Conservation (phyloP, 2,113 vertebrate species). For the Benitochromis conjunctus region DNA sequence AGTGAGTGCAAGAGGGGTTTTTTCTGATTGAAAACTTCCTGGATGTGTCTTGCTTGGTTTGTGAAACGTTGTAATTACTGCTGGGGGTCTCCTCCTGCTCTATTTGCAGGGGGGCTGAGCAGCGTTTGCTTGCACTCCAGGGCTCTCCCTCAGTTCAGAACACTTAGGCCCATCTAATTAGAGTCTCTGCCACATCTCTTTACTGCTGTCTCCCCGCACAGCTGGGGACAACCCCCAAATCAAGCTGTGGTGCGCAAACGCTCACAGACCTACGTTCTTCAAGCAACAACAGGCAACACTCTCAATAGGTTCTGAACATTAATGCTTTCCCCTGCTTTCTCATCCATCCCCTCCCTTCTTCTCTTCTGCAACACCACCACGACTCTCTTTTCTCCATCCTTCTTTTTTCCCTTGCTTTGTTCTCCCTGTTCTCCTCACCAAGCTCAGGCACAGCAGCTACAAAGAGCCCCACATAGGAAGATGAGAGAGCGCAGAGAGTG, state of each 20-base stretch:
- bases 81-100: slow-evolving; percentile 69
- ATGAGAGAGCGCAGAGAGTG: slow-evolving; percentile 68
- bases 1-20: slow-evolving; percentile 44
- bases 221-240: slow-evolving; percentile 70
- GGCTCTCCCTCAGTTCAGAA: slow-evolving; percentile 75
- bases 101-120: slow-evolving; percentile 68
- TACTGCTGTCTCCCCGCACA: slow-evolving; percentile 66
- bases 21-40: slow-evolving; percentile 76
- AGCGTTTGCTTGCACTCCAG: slow-evolving; percentile 61
- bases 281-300: slow-evolving; percentile 53
- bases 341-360: slow-evolving; percentile 50
- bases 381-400: slow-evolving; percentile 51
- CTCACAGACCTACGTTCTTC: slow-evolving; percentile 39
- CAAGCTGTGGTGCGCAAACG: slow-evolving; percentile 47
- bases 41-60: slow-evolving; percentile 73
- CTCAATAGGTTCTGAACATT: slow-evolving; percentile 35
- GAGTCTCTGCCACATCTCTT: slow-evolving; percentile 67
- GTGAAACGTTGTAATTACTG: slow-evolving; percentile 80
- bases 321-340: slow-evolving; percentile 37
- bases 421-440: slow-evolving; percentile 58
- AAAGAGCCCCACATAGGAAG: slow-evolving; percentile 74
- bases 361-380: slow-evolving; percentile 38
- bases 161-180: slow-evolving; percentile 76
- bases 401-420: slow-evolving; percentile 55
- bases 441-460: slow-evolving; percentile 60